A percentile compares a stretch with the other conserved stretches of the same genome.
Evolutionary conservation across 1,140 invertebrate species (phyloP).

Genomic region (Drosophila nannoptera): DNA sequence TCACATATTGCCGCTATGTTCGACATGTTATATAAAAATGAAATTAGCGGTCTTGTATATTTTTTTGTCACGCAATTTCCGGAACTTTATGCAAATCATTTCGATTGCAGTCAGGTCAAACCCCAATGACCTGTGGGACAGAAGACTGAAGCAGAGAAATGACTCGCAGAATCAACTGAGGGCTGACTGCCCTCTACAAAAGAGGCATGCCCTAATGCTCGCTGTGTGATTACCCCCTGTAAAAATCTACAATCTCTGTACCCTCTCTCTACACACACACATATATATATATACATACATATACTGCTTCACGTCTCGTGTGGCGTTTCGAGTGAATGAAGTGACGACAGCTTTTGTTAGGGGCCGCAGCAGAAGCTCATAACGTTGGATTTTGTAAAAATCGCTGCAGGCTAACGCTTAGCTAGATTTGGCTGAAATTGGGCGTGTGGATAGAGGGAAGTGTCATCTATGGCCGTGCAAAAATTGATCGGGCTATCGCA

Average conservation of each 20-base stretch:
- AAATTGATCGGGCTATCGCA: conserved; percentile 3
- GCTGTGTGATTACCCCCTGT: neutral
- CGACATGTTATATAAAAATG: conserved; percentile 12
- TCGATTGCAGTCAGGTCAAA: conserved; percentile 28
- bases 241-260: conserved; percentile 1
- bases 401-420: conserved; percentile 30
- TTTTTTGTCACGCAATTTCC: conserved; percentile 11
- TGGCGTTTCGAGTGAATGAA: conserved; percentile 8
- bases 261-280: neutral
- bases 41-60: neutral
- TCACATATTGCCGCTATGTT: conserved; percentile 8
- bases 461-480: neutral
- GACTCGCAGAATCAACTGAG: conserved; percentile 34
- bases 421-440: conserved; percentile 41
- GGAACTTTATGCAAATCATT: conserved; percentile 46
- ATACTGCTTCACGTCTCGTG: conserved; percentile 25
- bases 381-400: conserved; percentile 67
- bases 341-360: neutral
- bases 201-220: neutral
- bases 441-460: neutral
- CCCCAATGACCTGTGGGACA: conserved; percentile 37
- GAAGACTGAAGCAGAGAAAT: neutral
- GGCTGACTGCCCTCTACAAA: conserved; percentile 7
- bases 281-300: neutral
- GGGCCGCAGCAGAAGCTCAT: conserved; percentile 38